These are phyloP conservation scores for Colletes collaris DNA, from an alignment of 2,888 invertebrate species.

Conservation along the genomic window DNA sequence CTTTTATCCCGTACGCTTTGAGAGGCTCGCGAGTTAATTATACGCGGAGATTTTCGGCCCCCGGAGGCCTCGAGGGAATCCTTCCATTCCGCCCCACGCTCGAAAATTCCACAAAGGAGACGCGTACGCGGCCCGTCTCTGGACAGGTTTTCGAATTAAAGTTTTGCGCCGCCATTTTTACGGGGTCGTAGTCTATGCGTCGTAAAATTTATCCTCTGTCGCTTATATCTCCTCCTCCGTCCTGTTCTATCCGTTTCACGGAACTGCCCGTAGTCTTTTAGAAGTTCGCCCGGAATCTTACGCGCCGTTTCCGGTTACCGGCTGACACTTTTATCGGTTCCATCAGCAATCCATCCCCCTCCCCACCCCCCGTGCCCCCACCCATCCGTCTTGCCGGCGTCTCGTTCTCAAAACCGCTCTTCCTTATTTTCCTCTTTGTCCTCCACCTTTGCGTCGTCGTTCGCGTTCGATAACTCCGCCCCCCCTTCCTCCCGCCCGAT, in stretches of 20 bases:
- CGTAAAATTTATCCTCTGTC: slow-evolving; percentile 72
- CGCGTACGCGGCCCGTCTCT: background rate
- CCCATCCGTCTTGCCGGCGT: slow-evolving; percentile 4
- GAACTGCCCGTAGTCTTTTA: slow-evolving; percentile 33
- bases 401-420: background rate
- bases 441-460: background rate
- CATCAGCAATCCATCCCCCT: slow-evolving; percentile 24
- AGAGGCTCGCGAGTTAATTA: background rate
- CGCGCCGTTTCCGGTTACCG: slow-evolving; percentile 40
- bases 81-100: too few species aligned
- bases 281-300: slow-evolving; percentile 42
- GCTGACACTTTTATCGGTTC: slow-evolving; percentile 58
- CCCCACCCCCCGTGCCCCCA: background rate
- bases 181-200: slow-evolving; percentile 69
- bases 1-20: background rate
- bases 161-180: slow-evolving; percentile 69
- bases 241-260: slow-evolving; percentile 10
- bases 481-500: background rate
- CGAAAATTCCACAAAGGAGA: background rate
- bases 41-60: too few species aligned
- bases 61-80: too few species aligned
- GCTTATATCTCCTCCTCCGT: slow-evolving; percentile 46
- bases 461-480: slow-evolving; percentile 1
- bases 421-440: background rate
- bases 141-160: slow-evolving; percentile 61